These are phyloP conservation scores for Oceanodroma leucorhoa DNA, from an alignment of 2,797 vertebrate species.

Conservation along the genomic window DNA sequence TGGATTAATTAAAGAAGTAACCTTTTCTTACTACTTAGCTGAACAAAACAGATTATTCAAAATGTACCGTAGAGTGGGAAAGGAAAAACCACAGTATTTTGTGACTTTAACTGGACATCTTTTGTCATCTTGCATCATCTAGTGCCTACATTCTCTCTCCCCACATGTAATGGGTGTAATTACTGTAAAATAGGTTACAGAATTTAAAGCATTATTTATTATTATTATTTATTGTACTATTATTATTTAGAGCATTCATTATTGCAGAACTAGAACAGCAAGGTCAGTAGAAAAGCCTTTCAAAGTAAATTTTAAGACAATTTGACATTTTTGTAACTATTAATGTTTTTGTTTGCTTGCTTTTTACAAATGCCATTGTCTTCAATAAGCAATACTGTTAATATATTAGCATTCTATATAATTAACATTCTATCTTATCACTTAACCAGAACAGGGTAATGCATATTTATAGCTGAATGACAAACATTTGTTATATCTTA, in stretches of 20 bases:
- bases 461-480: background rate
- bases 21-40: background rate
- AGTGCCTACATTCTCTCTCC: background rate
- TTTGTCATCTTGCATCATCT: background rate
- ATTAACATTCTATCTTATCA: background rate
- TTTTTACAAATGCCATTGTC: background rate
- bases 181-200: background rate
- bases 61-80: background rate
- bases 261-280: background rate
- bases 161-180: background rate
- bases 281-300: background rate
- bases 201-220: background rate
- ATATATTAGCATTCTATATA: background rate
- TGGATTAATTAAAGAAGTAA: background rate
- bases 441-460: background rate
- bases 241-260: background rate
- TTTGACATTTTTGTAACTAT: background rate
- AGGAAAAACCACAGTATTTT: background rate
- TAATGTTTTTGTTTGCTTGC: background rate
- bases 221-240: background rate
- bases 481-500: slow-evolving; percentile 5
- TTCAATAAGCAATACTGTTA: background rate
- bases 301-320: background rate
- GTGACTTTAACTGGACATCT: background rate
- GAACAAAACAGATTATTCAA: background rate